A percentile compares a stretch with the other conserved stretches of the same genome.
Evolutionary conservation across 2,888 invertebrate species (phyloP).

Genomic region (Andrena bicolor): DNA sequence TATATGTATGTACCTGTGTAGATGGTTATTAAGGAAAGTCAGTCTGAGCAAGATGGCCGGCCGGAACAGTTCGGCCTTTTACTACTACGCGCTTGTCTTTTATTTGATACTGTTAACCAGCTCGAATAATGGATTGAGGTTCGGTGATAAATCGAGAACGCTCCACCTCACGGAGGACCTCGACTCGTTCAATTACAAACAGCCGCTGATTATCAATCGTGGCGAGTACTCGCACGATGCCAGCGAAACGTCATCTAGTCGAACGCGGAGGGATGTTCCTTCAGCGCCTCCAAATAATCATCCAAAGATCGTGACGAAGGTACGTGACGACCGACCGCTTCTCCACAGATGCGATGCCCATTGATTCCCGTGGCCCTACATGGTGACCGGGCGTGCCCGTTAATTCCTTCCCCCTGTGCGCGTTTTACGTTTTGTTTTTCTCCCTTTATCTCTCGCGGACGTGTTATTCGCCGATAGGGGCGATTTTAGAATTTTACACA

Average conservation of each 20-base stretch:
- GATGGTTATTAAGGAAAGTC: slow-evolving; percentile 67
- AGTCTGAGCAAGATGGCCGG: slow-evolving; percentile 84
- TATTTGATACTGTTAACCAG: slow-evolving; percentile 75
- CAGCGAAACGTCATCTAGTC: slow-evolving; percentile 75
- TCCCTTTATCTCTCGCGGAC: slow-evolving; percentile 45
- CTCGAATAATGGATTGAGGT: slow-evolving; percentile 74
- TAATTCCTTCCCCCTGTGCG: slow-evolving; percentile 20
- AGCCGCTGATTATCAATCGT: slow-evolving; percentile 72
- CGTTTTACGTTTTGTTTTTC: slow-evolving; percentile 44
- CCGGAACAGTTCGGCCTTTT: slow-evolving; percentile 79
- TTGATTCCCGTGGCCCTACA: not conserved
- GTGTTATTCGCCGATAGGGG: slow-evolving; percentile 34
- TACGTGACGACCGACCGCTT: slow-evolving; percentile 54
- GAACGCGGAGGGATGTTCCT: slow-evolving; percentile 75
- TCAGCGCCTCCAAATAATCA: slow-evolving; percentile 66
- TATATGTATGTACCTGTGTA: slow-evolving; percentile 37
- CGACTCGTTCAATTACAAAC: slow-evolving; percentile 50
- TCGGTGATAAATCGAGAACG: slow-evolving; percentile 74
- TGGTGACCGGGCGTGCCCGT: not conserved
- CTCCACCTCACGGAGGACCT: slow-evolving; percentile 71
- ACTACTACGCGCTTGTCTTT: slow-evolving; percentile 76
- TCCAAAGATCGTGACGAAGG: slow-evolving; percentile 81
- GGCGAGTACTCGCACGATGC: slow-evolving; percentile 53
- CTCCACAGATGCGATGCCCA: not conserved
- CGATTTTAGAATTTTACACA: slow-evolving; percentile 46